These are phyloP conservation scores for Anhinga anhinga DNA, from an alignment of 2,113 vertebrate species.

Conservation along the genomic window DNA sequence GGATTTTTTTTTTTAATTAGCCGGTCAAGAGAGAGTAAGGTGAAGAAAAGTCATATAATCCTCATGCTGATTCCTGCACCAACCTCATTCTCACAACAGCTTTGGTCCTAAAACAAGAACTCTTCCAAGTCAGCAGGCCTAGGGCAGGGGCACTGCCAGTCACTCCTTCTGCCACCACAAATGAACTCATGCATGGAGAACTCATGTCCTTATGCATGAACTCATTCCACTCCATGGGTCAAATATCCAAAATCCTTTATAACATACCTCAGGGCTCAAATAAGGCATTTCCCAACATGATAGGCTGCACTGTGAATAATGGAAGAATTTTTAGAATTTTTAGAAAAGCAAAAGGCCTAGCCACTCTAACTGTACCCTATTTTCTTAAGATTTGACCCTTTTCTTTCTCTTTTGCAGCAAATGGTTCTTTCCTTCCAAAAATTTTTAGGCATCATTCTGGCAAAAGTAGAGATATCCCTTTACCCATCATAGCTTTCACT, in stretches of 20 bases:
- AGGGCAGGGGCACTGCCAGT: not conserved
- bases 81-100: not conserved
- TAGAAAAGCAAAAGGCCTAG: not conserved
- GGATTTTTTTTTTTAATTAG: not conserved
- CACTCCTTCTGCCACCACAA: not conserved
- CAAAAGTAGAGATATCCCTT: constrained; percentile 37
- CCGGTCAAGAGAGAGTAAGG: not conserved
- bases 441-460: not conserved
- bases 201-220: not conserved
- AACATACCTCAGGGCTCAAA: not conserved
- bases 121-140: not conserved
- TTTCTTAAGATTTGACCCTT: not conserved
- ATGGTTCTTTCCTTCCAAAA: not conserved
- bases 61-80: not conserved
- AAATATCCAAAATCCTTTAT: not conserved
- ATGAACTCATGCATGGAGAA: not conserved
- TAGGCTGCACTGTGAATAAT: not conserved
- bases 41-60: not conserved
- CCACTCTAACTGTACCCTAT: not conserved
- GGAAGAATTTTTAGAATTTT: not conserved
- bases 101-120: not conserved
- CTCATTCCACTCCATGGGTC: not conserved
- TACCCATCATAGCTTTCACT: constrained; percentile 38
- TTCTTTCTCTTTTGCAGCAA: not conserved
- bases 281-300: not conserved